Conservation (phyloP, 2,888 invertebrate species). For the Mylabris sibirica region DNA sequence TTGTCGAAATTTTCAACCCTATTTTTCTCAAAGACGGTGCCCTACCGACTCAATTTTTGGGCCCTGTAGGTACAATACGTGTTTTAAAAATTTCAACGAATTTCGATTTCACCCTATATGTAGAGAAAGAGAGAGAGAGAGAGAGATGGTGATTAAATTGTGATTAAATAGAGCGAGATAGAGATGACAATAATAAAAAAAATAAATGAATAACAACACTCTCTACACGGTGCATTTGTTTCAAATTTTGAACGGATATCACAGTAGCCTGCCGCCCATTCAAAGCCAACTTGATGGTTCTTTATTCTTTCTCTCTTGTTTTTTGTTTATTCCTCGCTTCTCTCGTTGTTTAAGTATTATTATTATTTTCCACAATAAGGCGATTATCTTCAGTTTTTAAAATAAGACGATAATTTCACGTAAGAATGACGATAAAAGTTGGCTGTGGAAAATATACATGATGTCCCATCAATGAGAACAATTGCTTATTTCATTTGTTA, state of each 20-base stretch:
- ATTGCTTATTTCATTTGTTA: no score
- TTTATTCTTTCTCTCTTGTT: neutral
- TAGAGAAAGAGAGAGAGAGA: no score
- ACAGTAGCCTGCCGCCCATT: constrained; percentile 10
- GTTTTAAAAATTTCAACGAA: no score
- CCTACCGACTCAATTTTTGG: no score
- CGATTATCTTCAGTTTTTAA: constrained; percentile 35
- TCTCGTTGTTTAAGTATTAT: constrained; percentile 22
- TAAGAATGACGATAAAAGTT: constrained; percentile 32
- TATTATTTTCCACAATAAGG: constrained; percentile 26
- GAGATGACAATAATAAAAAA: neutral
- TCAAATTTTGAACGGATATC: constrained; percentile 11
- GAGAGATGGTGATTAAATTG: neutral
- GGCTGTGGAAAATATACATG: neutral
- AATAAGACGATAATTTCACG: constrained; percentile 40
- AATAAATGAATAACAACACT: neutral
- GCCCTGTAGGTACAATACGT: no score
- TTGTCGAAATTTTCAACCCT: no score
- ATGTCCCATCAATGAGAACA: neutral
- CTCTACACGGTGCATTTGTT: constrained; percentile 10
- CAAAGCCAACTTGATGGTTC: neutral
- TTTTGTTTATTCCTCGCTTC: neutral
- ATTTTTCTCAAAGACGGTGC: no score
- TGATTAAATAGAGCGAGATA: neutral
- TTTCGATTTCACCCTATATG: no score